A percentile compares a stretch with the other conserved stretches of the same genome.
These are phyloP conservation scores for Diarsia rubi DNA, from an alignment of 2,888 invertebrate species.

Conservation along the genomic window DNA sequence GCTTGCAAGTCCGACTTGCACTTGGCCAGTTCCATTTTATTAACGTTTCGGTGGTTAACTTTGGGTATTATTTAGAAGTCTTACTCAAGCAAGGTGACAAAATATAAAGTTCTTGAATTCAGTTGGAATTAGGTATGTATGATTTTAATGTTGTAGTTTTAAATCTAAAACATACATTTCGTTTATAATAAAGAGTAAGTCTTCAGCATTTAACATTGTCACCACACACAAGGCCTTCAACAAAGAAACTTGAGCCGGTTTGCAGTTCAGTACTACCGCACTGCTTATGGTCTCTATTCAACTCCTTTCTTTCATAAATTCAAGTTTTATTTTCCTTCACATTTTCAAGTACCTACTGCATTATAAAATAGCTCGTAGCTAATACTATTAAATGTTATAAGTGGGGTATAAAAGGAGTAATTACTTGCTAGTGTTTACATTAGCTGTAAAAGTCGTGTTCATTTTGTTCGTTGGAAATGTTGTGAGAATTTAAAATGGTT, in stretches of 20 bases:
- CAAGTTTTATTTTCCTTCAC: constrained; percentile 37
- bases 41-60: not conserved
- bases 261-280: constrained; percentile 18
- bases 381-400: constrained; percentile 50
- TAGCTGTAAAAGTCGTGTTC: constrained; percentile 38
- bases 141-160: not conserved
- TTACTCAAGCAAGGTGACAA: not conserved
- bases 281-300: constrained; percentile 34
- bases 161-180: not conserved
- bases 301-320: constrained; percentile 48
- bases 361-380: constrained; percentile 37
- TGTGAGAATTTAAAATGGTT: constrained; percentile 33
- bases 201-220: constrained; percentile 37
- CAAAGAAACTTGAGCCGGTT: constrained; percentile 44
- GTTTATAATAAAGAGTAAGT: constrained; percentile 3
- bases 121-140: not conserved
- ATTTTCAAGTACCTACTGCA: constrained; percentile 28
- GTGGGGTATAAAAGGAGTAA: constrained; percentile 40
- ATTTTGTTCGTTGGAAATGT: constrained; percentile 34
- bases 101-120: not conserved
- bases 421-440: constrained; percentile 50
- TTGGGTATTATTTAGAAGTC: not conserved
- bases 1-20: too few relatives aligned
- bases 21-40: too few relatives aligned
- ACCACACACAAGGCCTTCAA: constrained; percentile 25